phyloP scores from a whole-genome alignment of 2,888 invertebrate genomes.

The Drosophila neutralis region DNA sequence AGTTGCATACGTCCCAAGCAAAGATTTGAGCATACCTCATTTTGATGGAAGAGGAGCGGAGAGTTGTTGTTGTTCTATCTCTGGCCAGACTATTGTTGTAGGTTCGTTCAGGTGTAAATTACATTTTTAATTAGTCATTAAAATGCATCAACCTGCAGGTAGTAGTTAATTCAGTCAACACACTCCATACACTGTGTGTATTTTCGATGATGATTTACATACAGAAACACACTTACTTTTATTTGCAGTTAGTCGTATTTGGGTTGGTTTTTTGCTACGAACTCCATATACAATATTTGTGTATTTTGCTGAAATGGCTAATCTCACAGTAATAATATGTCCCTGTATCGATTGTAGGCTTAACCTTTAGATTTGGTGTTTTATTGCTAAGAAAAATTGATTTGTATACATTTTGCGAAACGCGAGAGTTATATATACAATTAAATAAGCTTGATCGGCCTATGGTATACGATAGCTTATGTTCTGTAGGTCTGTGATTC shows the following conservation, averaged over 20 bases:
- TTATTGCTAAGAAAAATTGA: background rate
- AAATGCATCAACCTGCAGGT: conserved; percentile 53
- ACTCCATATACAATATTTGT: background rate
- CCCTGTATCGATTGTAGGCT: background rate
- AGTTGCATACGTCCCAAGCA: conserved; percentile 32
- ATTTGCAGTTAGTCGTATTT: conserved; percentile 14
- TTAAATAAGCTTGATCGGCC: background rate
- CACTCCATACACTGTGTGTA: conserved; percentile 3
- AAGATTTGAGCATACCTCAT: conserved; percentile 17
- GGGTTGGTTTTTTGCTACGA: conserved; percentile 18
- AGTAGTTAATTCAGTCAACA: conserved; percentile 41
- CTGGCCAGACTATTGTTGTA: conserved; percentile 53
- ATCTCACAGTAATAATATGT: background rate
- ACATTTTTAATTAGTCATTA: conserved; percentile 80
- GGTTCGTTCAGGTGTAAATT: conserved; percentile 81
- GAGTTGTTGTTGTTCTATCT: conserved; percentile 6
- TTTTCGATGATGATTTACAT: conserved; percentile 14
- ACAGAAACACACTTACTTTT: background rate
- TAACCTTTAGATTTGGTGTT: background rate
- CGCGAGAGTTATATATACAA: background rate
- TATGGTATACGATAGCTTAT: background rate
- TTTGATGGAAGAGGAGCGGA: conserved; percentile 6
- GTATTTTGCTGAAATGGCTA: background rate
- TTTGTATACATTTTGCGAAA: background rate
- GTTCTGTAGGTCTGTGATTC: background rate